Conservation (phyloP, 1,140 invertebrate genomes). For the Centruroides vittatus region DNA sequence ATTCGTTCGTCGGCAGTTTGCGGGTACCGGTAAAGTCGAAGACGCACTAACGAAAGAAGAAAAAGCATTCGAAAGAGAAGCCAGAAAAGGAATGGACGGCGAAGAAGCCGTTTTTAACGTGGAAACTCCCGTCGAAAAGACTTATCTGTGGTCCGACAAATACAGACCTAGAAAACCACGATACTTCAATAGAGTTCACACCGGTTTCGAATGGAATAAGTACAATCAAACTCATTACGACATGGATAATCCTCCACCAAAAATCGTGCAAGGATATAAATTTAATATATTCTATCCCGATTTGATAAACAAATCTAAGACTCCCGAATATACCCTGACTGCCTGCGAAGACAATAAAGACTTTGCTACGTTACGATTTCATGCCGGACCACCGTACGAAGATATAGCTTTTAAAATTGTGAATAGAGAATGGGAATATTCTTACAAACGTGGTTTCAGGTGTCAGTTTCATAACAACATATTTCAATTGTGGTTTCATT, state of each 20-base stretch:
- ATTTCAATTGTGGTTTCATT: constrained; percentile 98
- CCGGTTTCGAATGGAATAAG: constrained; percentile 99
- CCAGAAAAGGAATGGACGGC: constrained; percentile 63
- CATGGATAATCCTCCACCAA: constrained; percentile 99
- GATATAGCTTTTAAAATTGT: constrained; percentile 99
- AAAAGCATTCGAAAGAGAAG: constrained; percentile 49
- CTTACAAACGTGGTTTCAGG: constrained; percentile 91
- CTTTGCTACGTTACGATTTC: constrained; percentile 88
- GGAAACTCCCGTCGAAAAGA: constrained; percentile 57
- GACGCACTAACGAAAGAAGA: constrained; percentile 31
- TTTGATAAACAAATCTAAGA: constrained; percentile 86
- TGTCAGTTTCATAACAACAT: constrained; percentile 99
- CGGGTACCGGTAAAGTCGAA: background rate
- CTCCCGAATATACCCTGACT: constrained; percentile 84
- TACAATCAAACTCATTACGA: constrained; percentile 99
- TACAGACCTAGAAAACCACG: constrained; percentile 92
- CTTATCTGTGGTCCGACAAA: constrained; percentile 95
- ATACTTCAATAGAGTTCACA: constrained; percentile 82
- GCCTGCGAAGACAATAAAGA: constrained; percentile 83
- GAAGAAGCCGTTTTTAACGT: constrained; percentile 89
- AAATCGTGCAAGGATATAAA: constrained; percentile 99
- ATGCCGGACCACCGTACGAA: constrained; percentile 92
- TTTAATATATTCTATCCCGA: constrained; percentile 99
- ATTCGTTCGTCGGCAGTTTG: constrained; percentile 39
- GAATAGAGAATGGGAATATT: constrained; percentile 98